Base-by-base conservation (phyloP, 2,888 invertebrate genomes). In the Mythimna loreyi region DNA sequence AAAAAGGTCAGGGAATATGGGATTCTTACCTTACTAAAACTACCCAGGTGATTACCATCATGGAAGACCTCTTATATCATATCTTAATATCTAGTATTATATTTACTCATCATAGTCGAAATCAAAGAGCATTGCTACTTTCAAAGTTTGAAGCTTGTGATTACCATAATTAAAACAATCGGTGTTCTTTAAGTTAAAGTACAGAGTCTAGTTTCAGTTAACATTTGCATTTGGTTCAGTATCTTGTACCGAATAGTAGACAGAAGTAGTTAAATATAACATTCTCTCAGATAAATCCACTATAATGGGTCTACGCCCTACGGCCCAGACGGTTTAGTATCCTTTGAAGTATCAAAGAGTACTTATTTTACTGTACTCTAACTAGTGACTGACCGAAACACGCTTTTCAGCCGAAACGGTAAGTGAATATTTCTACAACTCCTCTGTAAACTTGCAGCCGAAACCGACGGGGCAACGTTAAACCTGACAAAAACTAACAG, bases 291-390 rank as follows among this genome's bases (percentile, higher is more conserved):
- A 75, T 75, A 75, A 74, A 59, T 59, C n/a, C 21, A 49, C 23
- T 45, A 45, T 56, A 45, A 55, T 49, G 55, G 11, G 49, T 75
- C 45, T 68, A 61, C 56, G 56, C 75, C 71, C 50, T 60, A 40
- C 40, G 55, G 50, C 36, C 21, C 55, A 63, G 58, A 73, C 62
- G 30, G 64, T 61, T 36, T 75, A 66, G 52, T 68, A 55, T 61
- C 57, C 75, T 80, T 80, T 80, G 80, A 80, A 69, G 64, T 58
- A 70, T 80, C 70, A 64, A 76, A 67, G 16, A 53, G 60, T 80
- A 60, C 56, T 66, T 60, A 68, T 59, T 77, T 76, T 67, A 70
- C 69, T 67, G 59, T 62, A 69, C 23, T 40, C 47, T 65, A 40
- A 40, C 16, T 40, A 40, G 40, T 40, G 40, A 40, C 40, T 19